Base-by-base conservation (phyloP, 2,797 vertebrate species). In the Sebastes steindachneri region DNA sequence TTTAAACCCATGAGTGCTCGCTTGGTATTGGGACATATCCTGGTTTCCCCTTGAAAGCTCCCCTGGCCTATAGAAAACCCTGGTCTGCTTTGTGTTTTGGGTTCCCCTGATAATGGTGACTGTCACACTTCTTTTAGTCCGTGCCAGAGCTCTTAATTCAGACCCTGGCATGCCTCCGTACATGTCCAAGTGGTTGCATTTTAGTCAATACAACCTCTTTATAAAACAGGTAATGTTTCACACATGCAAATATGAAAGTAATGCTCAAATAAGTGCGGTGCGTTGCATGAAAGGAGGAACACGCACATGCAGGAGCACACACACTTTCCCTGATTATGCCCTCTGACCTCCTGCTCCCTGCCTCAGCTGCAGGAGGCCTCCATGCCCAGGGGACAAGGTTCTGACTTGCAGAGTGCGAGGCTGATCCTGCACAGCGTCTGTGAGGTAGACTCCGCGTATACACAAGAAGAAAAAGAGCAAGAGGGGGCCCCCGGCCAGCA, bases 81-180 rank as follows among this genome's bases (percentile, higher is more conserved):
- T 11, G 73, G 79, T 86, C 94, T 95, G 94, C 88, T 91, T 89
- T 91, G 83, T 93, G 91, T 95, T 93, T 75, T 69, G 75, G 88
- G 82, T 79, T 69, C 77, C 84, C 64, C 81, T 87, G 80, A 82
- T 94, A 93, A 94, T 93, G 65, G 80, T 71, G 88, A 82, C 85
- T 94, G 95, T 95, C 94, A 94, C 86, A 69, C 80, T 88, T 68
- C 90, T 94, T 92, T 94, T 48, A 84, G 81, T 60, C 79, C 6
- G 58, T 78, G 91, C 91, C 93, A 94, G 90, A 79, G 80, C 85
- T 89, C 77, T 88, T 80, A 31, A 86, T 69, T 83, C 84, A 73
- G 80, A 69, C 70, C 79, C 86, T 88, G 91, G 88, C 62, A 77
- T 31, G 80, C 68, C 86, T 92, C 84, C 37, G 79, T 67, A 11